phyloP scores from a whole-genome alignment of 2,797 vertebrate genomes.

The Myoxocephalus aenaeus region DNA sequence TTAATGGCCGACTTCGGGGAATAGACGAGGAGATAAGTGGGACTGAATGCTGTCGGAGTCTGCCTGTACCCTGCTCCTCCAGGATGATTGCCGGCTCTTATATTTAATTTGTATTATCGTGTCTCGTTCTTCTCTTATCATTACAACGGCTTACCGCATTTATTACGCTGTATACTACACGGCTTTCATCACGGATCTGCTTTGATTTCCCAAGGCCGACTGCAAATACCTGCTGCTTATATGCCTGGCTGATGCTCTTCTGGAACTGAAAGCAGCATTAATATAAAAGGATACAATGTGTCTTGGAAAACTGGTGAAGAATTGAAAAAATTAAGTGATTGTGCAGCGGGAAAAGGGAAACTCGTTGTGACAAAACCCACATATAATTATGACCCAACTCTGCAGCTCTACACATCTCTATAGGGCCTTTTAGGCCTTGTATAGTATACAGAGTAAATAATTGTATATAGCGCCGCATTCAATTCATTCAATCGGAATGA shows the following conservation, averaged over 20 bases:
- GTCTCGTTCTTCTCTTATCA: constrained; percentile 24
- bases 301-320: neutral
- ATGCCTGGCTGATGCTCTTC: constrained; percentile 3
- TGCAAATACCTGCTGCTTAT: constrained; percentile 22
- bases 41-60: constrained; percentile 26
- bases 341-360: no score
- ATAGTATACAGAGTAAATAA: no score
- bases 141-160: constrained; percentile 16
- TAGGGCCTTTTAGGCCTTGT: no score
- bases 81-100: constrained; percentile 22
- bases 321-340: neutral
- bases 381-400: no score
- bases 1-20: constrained; percentile 41
- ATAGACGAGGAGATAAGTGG: constrained; percentile 53
- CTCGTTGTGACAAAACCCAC: neutral
- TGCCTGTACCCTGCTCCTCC: constrained; percentile 13
- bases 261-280: constrained; percentile 1
- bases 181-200: constrained; percentile 41
- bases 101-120: constrained; percentile 15
- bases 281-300: neutral
- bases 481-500: neutral
- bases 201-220: constrained; percentile 44
- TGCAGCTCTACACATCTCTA: neutral
- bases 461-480: neutral
- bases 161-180: constrained; percentile 12